Evolutionary conservation across 2,797 vertebrate genomes (phyloP), one percentile per base, ranked within the genome.

Genomic region (Meda fulgida): DNA sequence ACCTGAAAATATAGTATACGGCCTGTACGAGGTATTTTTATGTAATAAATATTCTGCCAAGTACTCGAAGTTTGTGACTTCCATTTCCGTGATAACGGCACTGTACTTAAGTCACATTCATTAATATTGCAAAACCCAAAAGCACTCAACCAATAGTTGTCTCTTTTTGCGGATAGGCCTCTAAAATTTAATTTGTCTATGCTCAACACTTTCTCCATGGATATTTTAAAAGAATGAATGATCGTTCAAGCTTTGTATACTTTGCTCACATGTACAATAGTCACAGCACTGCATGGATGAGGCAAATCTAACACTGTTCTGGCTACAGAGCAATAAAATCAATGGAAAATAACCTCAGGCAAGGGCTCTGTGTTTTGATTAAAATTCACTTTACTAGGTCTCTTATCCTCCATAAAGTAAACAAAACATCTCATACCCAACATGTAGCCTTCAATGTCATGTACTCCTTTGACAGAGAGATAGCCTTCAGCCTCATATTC

Each of bases 351-450:
- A 82, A 86, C 85, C 84, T 88, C 72, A 69, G 82, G 84, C 70
- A 78, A 85, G 43, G 67, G 18, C 58, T 78, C 51, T 36, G 70
- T 67, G 66, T 87, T 78, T 78, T 71, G 65, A 84, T 84, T 55
- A 78, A 83, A 82, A 86, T 86, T 81, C 55, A 73, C 81, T 87
- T 86, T 88, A 76, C 80, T 72, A 38, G 23, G 70, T 63, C 73
- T 83, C 65, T 86, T 65, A 83, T 86, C 73, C 80, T 83, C 72
- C 29, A 85, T 79, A 83, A 80, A 78, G 58, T 83, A 84, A 82
- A 89, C 72, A 86, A 80, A 84, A 67, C 53, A 34, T 65, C 76
- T 69, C 46, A 75, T 79, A 84, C 23, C 69, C 76, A 79, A 67
- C 66, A 34, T 65, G 55, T 53, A 67, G 63, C 21, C 67, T 71